Conservation (phyloP, 2,113 vertebrate genomes). For the Psittacula cyanocephala region DNA sequence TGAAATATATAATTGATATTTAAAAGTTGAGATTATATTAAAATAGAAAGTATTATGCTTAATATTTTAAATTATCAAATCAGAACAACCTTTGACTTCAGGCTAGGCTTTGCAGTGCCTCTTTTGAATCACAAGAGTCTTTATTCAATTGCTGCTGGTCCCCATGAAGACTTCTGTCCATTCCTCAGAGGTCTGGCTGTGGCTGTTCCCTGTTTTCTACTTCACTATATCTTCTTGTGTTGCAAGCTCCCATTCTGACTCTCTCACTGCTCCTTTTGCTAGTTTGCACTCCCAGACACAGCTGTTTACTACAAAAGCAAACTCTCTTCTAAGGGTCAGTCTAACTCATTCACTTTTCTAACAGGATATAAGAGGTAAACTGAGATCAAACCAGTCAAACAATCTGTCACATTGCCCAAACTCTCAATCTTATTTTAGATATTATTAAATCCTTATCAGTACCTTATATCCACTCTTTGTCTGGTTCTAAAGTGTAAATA, state of each 20-base stretch:
- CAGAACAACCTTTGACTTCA: background rate
- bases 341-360: background rate
- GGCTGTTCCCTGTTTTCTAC: background rate
- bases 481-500: background rate
- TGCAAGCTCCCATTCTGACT: background rate
- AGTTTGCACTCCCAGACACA: background rate
- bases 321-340: background rate
- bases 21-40: background rate
- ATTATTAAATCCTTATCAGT: background rate
- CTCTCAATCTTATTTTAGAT: background rate
- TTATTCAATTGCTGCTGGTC: background rate
- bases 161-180: background rate
- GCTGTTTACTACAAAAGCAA: background rate
- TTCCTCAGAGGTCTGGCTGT: background rate
- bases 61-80: background rate
- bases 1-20: background rate
- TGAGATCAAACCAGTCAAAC: background rate
- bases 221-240: background rate
- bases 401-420: background rate
- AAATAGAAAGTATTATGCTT: background rate
- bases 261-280: background rate
- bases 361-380: background rate
- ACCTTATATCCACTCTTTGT: background rate
- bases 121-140: background rate
- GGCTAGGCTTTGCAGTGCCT: background rate